Evolutionary conservation across 2,888 invertebrate species (phyloP).

Genomic region (Piscicola geometra): DNA sequence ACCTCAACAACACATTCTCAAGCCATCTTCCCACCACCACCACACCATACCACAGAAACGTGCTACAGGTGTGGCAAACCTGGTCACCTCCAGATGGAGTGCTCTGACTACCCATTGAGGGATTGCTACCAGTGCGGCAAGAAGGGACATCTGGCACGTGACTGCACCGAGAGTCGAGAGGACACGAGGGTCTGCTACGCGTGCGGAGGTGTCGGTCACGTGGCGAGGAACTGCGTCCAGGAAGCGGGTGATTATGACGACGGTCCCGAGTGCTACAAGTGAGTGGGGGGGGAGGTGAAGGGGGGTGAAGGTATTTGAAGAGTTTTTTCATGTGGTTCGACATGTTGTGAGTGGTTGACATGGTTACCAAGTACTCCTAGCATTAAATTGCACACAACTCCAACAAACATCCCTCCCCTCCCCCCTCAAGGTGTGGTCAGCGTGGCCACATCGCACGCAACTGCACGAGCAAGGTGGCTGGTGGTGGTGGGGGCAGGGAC

Average conservation of each 20-base stretch:
- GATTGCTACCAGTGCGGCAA: slow-evolving; percentile 40
- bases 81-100: slow-evolving; percentile 90
- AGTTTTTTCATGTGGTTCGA: background rate
- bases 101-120: slow-evolving; percentile 63
- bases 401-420: background rate
- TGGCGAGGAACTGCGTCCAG: slow-evolving; percentile 50
- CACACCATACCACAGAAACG: slow-evolving; percentile 54
- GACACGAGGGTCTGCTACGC: slow-evolving; percentile 54
- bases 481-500: background rate
- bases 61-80: slow-evolving; percentile 58
- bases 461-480: slow-evolving; percentile 43
- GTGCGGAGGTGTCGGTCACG: slow-evolving; percentile 72
- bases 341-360: too few relatives aligned
- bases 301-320: background rate
- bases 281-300: slow-evolving; percentile 59
- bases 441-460: slow-evolving; percentile 50
- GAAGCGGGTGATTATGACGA: slow-evolving; percentile 67
- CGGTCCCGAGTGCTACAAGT: slow-evolving; percentile 59
- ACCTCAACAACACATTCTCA: background rate
- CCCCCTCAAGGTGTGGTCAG: slow-evolving; percentile 48
- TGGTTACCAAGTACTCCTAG: too few relatives aligned
- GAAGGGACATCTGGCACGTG: slow-evolving; percentile 53
- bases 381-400: too few relatives aligned
- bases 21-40: background rate
- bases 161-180: slow-evolving; percentile 59